Conservation (phyloP, 2,888 invertebrate genomes). For the Pomacea canaliculata region DNA sequence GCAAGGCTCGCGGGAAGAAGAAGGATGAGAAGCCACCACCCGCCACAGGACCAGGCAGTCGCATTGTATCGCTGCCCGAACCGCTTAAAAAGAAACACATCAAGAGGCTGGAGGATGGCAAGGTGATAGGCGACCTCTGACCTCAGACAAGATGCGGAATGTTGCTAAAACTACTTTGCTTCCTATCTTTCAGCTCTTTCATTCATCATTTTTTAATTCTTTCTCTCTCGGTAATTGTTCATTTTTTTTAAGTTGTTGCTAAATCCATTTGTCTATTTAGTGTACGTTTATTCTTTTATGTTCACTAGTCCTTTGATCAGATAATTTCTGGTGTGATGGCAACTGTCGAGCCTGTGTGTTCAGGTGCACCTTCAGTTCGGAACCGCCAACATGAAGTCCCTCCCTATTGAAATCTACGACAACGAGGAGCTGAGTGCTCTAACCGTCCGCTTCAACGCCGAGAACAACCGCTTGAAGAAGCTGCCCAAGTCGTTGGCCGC, state of each 20-base stretch:
- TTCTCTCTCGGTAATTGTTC: no score
- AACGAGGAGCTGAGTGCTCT: conserved; percentile 65
- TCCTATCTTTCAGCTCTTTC: no score
- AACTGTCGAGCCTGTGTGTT: not conserved
- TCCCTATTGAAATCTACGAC: conserved; percentile 65
- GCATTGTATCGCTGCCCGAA: conserved; percentile 63
- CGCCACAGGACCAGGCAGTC: conserved; percentile 67
- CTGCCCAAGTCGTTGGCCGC: conserved; percentile 59
- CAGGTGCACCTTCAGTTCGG: conserved; percentile 53
- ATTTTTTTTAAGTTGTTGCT: no score
- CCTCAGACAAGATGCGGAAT: not conserved
- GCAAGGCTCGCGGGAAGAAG: conserved; percentile 53
- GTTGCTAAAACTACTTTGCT: no score
- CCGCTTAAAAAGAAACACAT: conserved; percentile 61
- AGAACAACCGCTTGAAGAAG: conserved; percentile 65
- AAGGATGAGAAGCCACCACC: conserved; percentile 69
- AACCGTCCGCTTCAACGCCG: conserved; percentile 58
- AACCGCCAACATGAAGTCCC: conserved; percentile 56
- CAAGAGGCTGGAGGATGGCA: conserved; percentile 50
- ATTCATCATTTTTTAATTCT: no score
- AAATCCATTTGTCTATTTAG: no score
- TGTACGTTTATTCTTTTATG: no score
- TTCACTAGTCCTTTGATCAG: no score
- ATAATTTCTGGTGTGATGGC: no score
- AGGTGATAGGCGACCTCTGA: conserved; percentile 26